Evolutionary conservation across 2,888 invertebrate species (phyloP), one percentile per base, ranked within the genome.

Genomic region (Oscheius sp.): DNA sequence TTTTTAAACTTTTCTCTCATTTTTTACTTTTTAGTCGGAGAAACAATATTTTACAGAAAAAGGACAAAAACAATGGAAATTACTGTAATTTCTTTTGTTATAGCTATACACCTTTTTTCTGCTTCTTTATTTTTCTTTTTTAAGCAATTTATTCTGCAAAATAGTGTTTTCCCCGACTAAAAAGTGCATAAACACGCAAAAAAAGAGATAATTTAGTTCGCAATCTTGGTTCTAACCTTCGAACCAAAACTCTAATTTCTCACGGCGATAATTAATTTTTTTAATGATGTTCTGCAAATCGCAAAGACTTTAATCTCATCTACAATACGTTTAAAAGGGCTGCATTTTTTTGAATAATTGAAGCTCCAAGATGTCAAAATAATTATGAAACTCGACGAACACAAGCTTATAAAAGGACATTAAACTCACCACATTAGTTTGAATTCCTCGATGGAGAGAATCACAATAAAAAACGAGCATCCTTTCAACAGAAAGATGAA

Each of bases 401-500:
- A n/a, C n/a, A n/a, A n/a, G n/a, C n/a, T n/a, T n/a, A n/a, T n/a
- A n/a, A n/a, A n/a, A n/a, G n/a, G n/a, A n/a, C n/a, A n/a, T n/a
- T 5, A 48, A 20, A 48, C 48, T 0, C 23, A 48, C 48, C n/a
- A 25, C 48, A 5, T 48, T 48, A 5, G 12, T 48, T 20, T 48
- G 23, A 23, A 48, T 12, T 12, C 20, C 23, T 48, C 48, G n/a
- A 20, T 48, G 48, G 0, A n/a, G 3, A 4, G 20, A 23, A 4
- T 48, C 48, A 5, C 23, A 37, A 15, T 37, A 37, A 37, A 37
- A 37, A 37, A 15, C 37, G 8, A 37, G 37, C 37, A 37, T 37
- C 37, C 37, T 37, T 37, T 48, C 48, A 12, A 48, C 48, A 48
- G 23, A 23, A 48, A 48, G 48, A 48, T 48, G 17, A 48, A 23